Evolutionary conservation across 1,140 invertebrate genomes (phyloP).

Genomic region (Atta colombica): DNA sequence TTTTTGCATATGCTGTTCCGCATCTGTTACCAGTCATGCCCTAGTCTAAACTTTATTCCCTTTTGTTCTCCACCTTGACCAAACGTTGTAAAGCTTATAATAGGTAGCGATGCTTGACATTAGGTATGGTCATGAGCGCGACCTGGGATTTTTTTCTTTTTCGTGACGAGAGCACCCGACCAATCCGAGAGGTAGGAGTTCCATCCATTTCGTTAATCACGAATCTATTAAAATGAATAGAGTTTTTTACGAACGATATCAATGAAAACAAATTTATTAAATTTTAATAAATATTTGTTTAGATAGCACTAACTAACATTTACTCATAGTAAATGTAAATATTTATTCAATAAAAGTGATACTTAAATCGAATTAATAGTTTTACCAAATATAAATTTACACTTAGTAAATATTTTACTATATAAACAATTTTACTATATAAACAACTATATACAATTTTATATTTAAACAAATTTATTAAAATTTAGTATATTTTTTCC

Average conservation of each 20-base stretch:
- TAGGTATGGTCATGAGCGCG: conserved; percentile 60
- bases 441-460: too few species aligned
- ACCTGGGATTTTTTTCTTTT: conserved; percentile 9
- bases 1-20: conserved; percentile 55
- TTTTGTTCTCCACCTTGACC: conserved; percentile 63
- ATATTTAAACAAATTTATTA: too few species aligned
- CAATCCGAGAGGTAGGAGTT: neutral
- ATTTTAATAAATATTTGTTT: too few species aligned
- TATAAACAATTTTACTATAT: too few species aligned
- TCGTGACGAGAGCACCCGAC: neutral
- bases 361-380: too few species aligned
- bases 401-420: too few species aligned
- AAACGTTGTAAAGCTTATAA: conserved; percentile 18
- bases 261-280: too few species aligned
- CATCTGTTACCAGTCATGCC: conserved; percentile 68
- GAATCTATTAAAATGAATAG: neutral
- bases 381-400: too few species aligned
- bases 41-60: conserved; percentile 57
- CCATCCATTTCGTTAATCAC: neutral
- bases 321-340: too few species aligned
- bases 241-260: neutral
- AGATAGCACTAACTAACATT: too few species aligned
- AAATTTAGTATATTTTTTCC: too few species aligned
- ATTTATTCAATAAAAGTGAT: too few species aligned
- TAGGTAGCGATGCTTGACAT: conserved; percentile 28